phyloP scores from a whole-genome alignment of 2,888 invertebrate species.

The Coleophora deauratella region DNA sequence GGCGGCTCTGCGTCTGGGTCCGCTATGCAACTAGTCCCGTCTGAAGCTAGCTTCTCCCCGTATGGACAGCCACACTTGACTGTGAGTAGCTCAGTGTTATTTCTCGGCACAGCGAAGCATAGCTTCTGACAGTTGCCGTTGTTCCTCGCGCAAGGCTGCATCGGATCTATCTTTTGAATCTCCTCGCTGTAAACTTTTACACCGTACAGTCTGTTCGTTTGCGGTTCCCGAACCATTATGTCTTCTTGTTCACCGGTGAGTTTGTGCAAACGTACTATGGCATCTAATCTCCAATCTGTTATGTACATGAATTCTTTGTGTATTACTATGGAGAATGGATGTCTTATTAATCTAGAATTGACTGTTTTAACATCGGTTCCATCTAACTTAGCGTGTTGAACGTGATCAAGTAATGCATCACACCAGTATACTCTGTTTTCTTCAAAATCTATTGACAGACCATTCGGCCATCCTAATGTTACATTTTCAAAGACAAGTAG shows the following conservation, averaged over 20 bases:
- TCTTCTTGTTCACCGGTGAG: constrained; percentile 90
- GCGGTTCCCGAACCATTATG: constrained; percentile 89
- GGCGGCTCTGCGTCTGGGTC: constrained; percentile 92
- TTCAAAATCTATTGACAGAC: constrained; percentile 92
- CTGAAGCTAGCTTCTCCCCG: constrained; percentile 85
- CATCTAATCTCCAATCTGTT: constrained; percentile 97
- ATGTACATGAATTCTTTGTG: constrained; percentile 95
- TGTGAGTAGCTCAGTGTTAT: constrained; percentile 70
- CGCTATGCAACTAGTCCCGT: constrained; percentile 80
- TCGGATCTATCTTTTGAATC: constrained; percentile 80
- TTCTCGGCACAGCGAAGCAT: constrained; percentile 91
- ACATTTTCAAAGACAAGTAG: constrained; percentile 91
- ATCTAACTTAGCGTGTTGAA: constrained; percentile 93
- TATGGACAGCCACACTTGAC: constrained; percentile 93
- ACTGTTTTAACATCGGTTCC: constrained; percentile 94
- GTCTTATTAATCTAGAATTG: constrained; percentile 87
- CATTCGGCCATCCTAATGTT: constrained; percentile 98
- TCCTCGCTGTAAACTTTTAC: constrained; percentile 89
- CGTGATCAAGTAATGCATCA: constrained; percentile 95
- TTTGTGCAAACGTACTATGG: constrained; percentile 93
- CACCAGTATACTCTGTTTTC: constrained; percentile 96
- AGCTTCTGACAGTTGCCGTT: constrained; percentile 96
- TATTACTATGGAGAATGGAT: constrained; percentile 94
- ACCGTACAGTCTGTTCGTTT: constrained; percentile 92
- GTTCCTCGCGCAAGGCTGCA: constrained; percentile 87